Evolutionary conservation across 2,888 invertebrate genomes (phyloP).

Genomic region (Cylloceria caligata): DNA sequence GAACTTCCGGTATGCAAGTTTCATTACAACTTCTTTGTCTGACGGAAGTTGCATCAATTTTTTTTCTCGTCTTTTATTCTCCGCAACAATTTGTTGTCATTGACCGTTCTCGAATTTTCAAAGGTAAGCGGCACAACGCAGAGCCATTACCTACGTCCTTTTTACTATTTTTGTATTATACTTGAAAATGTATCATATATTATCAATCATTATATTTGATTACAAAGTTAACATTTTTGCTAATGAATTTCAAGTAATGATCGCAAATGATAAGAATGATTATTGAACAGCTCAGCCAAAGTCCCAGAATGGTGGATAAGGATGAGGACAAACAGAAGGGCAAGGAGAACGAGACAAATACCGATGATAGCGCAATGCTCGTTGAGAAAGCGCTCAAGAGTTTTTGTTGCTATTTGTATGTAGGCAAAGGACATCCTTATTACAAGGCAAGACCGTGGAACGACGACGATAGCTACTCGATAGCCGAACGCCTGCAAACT

Average conservation of each 20-base stretch:
- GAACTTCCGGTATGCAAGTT: not conserved
- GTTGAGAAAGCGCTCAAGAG: conserved; percentile 79
- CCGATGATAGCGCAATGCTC: not conserved
- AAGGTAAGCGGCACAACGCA: not conserved
- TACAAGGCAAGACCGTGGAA: conserved; percentile 87
- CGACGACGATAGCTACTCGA: conserved; percentile 85
- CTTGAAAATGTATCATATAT: no score
- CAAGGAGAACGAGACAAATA: not conserved
- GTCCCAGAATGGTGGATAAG: not conserved
- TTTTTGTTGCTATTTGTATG: conserved; percentile 85
- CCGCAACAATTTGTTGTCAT: not conserved
- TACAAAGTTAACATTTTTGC: no score
- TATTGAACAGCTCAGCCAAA: not conserved
- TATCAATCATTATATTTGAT: no score
- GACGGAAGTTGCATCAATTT: not conserved
- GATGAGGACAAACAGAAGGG: not conserved
- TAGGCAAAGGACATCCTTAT: conserved; percentile 86
- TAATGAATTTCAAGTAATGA: no score
- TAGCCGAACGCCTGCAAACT: conserved; percentile 83
- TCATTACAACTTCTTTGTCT: not conserved
- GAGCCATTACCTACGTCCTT: not conserved
- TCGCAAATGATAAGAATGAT: no score
- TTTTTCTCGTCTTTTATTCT: not conserved
- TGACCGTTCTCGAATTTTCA: not conserved
- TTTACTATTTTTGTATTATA: not conserved